Evolutionary conservation across 2,888 invertebrate species (phyloP), one percentile per base, ranked within the genome.

Genomic region (Drosophila meridiana): DNA sequence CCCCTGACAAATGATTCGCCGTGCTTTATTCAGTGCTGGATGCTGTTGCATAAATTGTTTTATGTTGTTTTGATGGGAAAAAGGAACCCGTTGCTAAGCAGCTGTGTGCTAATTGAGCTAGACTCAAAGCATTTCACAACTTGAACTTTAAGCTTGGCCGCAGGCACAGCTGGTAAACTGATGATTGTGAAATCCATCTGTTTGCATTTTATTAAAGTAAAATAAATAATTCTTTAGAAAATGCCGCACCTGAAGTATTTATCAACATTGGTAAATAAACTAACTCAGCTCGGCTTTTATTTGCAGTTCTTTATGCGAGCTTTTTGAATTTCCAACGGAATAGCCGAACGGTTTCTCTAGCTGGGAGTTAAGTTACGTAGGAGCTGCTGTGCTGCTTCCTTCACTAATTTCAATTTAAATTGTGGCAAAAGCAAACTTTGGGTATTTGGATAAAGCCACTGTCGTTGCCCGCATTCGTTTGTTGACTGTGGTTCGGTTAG

Each of bases 331-430:
- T 20, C 43, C 9, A 30, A 11, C 9, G 42, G 60, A 48, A 43
- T 2, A 9, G 8, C 48, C 4, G 14, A 2, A 30, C 6, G 47
- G 9, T 1, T 26, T 11, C 11, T 45, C 6, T 28, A 28, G 47
- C 13, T 28, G 3, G 7, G 9, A 28, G 20, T 40, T 56, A 13
- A 66, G 26, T 9, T 32, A 8, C n/a, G 55, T 3, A 2, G 65
- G 28, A n/a, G 40, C 28, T 36, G 40, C n/a, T 34, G 26, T 28
- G 6, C 48, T 14, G 28, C 48, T 43, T 11, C 47, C 40, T 14
- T 30, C 50, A 68, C 72, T 79, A 77, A 87, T 87, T 87, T 82
- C 55, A 74, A 79, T 82, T 81, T 65, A 76, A 89, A 83, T 70
- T 70, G 63, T 55, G 58, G 61, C 47, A 59, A 59, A 32, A 55